A percentile compares a stretch with the other conserved stretches of the same genome.
Evolutionary conservation across 1,140 invertebrate genomes (phyloP).

Genomic region (Drosophila pallidifrons): DNA sequence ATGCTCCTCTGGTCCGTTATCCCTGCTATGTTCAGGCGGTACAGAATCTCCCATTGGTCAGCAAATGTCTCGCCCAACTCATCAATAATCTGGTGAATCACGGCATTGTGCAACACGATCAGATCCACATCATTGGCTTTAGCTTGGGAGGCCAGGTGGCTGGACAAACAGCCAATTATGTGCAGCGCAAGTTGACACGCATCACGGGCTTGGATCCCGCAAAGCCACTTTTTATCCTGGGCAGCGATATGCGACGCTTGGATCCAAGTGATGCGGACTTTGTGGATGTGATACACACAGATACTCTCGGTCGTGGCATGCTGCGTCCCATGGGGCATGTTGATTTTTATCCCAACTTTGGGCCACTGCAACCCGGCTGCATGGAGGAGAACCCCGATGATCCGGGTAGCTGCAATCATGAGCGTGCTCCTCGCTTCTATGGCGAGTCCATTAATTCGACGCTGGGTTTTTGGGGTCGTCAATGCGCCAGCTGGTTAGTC

Average conservation of each 20-base stretch:
- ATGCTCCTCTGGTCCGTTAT: slow-evolving; percentile 85
- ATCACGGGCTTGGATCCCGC: slow-evolving; percentile 88
- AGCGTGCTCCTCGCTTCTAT: slow-evolving; percentile 89
- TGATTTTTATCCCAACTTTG: slow-evolving; percentile 89
- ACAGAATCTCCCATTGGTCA: slow-evolving; percentile 86
- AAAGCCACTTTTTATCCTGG: slow-evolving; percentile 86
- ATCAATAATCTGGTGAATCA: slow-evolving; percentile 87
- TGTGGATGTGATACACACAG: slow-evolving; percentile 88
- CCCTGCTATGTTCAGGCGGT: slow-evolving; percentile 87
- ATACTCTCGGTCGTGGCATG: slow-evolving; percentile 86
- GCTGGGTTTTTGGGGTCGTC: slow-evolving; percentile 90
- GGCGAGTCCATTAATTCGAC: slow-evolving; percentile 89
- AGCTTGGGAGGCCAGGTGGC: slow-evolving; percentile 95
- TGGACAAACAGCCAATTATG: slow-evolving; percentile 91
- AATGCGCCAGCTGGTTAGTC: slow-evolving; percentile 88
- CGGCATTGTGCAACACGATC: slow-evolving; percentile 86
- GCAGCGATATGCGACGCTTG: slow-evolving; percentile 85
- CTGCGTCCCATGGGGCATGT: slow-evolving; percentile 86
- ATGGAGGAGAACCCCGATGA: slow-evolving; percentile 86
- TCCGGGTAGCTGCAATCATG: slow-evolving; percentile 88
- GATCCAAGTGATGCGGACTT: slow-evolving; percentile 87
- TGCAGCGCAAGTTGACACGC: slow-evolving; percentile 85
- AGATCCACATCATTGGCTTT: slow-evolving; percentile 95
- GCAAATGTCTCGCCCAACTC: slow-evolving; percentile 87
- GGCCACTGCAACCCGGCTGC: slow-evolving; percentile 88